These are phyloP conservation scores for Antennarius maculatus DNA, from an alignment of 2,797 vertebrate genomes.

Conservation along the genomic window DNA sequence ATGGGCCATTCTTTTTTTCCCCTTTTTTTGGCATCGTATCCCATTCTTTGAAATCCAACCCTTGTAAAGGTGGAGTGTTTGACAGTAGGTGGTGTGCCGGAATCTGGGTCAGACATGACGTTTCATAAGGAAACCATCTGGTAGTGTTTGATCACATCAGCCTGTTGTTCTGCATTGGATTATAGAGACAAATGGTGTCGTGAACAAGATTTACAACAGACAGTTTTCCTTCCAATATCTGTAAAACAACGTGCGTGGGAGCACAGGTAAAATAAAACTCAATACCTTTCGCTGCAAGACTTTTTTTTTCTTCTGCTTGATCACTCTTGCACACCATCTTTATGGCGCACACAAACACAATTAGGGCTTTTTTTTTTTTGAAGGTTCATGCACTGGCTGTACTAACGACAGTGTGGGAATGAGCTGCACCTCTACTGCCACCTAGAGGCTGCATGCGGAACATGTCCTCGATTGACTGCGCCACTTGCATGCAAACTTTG, in stretches of 20 bases:
- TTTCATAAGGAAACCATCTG: constrained; percentile 74
- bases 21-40: constrained; percentile 18
- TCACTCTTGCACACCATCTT: constrained; percentile 33
- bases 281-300: constrained; percentile 45
- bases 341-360: constrained; percentile 35
- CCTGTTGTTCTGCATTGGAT: constrained; percentile 70
- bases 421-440: constrained; percentile 72
- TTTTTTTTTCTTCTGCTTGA: constrained; percentile 39
- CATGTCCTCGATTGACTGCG: background rate
- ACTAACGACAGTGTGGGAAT: background rate
- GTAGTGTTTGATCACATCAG: constrained; percentile 73
- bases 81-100: constrained; percentile 55
- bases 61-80: constrained; percentile 57
- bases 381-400: constrained; percentile 18
- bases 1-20: constrained; percentile 26
- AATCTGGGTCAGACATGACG: constrained; percentile 75
- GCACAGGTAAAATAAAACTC: constrained; percentile 61
- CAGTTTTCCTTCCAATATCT: constrained; percentile 49
- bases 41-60: constrained; percentile 43
- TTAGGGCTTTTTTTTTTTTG: constrained; percentile 7
- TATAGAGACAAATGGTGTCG: constrained; percentile 70
- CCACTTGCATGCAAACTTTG: background rate
- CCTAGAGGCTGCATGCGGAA: constrained; percentile 52
- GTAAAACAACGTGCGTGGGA: constrained; percentile 62
- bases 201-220: constrained; percentile 65